phyloP scores from a whole-genome alignment of 2,113 vertebrate genomes.

The Centropus bengalensis region DNA sequence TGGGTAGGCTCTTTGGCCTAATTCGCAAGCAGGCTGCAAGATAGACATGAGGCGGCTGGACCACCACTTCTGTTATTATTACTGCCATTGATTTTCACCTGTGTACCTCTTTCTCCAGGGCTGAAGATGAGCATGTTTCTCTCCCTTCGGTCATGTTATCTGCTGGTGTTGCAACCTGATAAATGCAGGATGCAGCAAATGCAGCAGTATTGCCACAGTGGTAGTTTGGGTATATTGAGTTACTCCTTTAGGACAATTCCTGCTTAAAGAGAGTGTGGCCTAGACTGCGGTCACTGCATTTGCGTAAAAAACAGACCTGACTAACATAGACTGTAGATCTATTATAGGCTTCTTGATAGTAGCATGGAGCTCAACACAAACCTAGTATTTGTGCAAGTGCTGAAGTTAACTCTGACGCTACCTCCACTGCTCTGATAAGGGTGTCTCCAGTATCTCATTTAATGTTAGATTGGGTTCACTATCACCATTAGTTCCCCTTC shows the following conservation, averaged over 20 bases:
- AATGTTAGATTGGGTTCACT: background rate
- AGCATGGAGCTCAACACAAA: background rate
- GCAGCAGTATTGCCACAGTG: background rate
- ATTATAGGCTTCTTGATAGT: background rate
- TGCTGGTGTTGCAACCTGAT: background rate
- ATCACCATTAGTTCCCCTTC: background rate
- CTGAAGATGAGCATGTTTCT: background rate
- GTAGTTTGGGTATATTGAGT: background rate
- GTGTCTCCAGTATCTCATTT: background rate
- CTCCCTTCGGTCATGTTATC: background rate
- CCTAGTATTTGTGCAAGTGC: accelerated
- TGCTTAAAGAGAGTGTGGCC: background rate
- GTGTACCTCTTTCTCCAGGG: background rate
- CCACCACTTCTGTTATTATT: background rate
- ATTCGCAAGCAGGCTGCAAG: background rate
- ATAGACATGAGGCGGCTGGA: background rate
- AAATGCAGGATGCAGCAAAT: background rate
- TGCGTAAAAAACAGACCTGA: background rate
- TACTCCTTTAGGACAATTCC: background rate
- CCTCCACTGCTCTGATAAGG: background rate
- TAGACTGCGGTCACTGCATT: constrained; percentile 17
- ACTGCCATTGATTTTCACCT: background rate
- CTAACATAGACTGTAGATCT: background rate
- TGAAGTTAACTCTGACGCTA: background rate
- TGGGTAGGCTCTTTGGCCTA: background rate